These are phyloP conservation scores for Apostichopus californicus DNA, from an alignment of 35 echinoderm and acorn worm genomes.

Conservation along the genomic window DNA sequence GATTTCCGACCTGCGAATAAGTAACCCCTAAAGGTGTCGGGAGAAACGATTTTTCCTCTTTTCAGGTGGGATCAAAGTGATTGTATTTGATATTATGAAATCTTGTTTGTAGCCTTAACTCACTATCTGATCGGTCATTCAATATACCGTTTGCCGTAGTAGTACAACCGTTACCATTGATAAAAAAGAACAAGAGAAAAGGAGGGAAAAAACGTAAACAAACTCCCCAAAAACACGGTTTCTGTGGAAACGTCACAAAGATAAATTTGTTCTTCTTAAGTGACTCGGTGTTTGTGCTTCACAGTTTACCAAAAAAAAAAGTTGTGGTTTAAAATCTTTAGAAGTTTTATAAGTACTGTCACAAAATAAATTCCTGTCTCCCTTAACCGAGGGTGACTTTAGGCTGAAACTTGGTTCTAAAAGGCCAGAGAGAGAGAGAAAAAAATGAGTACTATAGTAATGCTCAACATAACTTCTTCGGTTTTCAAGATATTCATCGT, in stretches of 20 bases:
- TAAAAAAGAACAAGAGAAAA: not conserved
- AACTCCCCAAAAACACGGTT: not conserved
- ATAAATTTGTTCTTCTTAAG: conserved; percentile 35
- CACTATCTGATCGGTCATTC: not conserved
- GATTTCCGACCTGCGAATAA: not conserved
- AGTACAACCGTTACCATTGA: not conserved
- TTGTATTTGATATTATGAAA: not conserved
- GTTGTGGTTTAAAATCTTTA: too few relatives aligned
- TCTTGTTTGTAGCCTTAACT: not conserved
- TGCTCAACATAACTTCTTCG: too few relatives aligned
- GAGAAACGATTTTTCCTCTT: not conserved
- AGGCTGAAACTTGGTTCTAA: too few relatives aligned
- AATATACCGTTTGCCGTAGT: not conserved
- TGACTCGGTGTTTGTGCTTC: not conserved
- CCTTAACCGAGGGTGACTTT: too few relatives aligned
- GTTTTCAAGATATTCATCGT: too few relatives aligned
- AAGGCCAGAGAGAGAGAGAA: too few relatives aligned
- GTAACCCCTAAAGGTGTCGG: not conserved
- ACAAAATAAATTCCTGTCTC: too few relatives aligned
- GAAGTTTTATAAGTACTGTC: too few relatives aligned
- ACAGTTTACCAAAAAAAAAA: not conserved
- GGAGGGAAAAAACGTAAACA: not conserved
- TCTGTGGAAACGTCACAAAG: conserved; percentile 17
- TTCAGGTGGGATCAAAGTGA: not conserved
- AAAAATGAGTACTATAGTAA: too few relatives aligned